phyloP scores from a whole-genome alignment of 2,888 invertebrate genomes.

The Ceriagrion tenellum region DNA sequence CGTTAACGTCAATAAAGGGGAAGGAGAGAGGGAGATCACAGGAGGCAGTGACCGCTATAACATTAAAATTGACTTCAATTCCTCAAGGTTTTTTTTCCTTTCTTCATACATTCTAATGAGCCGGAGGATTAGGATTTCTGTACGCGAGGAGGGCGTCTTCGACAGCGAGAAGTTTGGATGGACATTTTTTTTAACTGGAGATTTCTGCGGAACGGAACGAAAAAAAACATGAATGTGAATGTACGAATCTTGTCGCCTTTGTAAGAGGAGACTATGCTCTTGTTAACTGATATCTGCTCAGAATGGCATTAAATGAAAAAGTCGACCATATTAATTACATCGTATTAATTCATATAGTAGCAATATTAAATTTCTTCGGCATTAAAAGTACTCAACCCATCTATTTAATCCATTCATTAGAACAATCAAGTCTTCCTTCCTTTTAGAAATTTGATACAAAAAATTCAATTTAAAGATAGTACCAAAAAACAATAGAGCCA shows the following conservation, averaged over 20 bases:
- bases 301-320: no score
- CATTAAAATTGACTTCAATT: slow-evolving; percentile 8
- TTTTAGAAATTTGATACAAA: no score
- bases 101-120: background rate
- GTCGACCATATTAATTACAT: no score
- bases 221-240: background rate
- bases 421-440: no score
- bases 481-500: no score
- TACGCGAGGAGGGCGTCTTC: background rate
- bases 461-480: no score
- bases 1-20: slow-evolving; percentile 19
- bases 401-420: no score
- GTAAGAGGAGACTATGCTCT: background rate
- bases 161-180: background rate
- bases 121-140: background rate
- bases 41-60: slow-evolving; percentile 28
- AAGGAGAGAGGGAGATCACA: background rate
- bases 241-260: background rate
- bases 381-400: no score
- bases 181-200: background rate
- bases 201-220: background rate
- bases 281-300: no score
- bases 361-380: no score
- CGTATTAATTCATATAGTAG: no score
- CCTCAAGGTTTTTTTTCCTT: background rate